These are phyloP conservation scores for Drosophila eohydei DNA, from an alignment of 2,888 invertebrate genomes.

Conservation along the genomic window DNA sequence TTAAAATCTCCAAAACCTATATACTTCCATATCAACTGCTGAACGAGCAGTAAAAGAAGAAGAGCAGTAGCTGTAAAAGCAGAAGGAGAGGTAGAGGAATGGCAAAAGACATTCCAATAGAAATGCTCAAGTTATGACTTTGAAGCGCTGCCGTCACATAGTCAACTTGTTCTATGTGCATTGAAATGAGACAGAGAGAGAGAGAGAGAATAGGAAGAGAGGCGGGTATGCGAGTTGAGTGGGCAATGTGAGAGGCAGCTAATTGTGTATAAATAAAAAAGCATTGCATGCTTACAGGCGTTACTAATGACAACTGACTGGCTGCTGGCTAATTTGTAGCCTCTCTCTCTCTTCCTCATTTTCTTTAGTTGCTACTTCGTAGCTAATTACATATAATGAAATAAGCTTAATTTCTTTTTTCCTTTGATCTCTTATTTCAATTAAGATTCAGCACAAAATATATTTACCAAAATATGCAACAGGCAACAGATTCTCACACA, in stretches of 20 bases:
- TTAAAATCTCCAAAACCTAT: not conserved
- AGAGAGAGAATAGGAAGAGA: not conserved
- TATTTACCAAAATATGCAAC: conserved; percentile 49
- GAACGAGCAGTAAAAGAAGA: not conserved
- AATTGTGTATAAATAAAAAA: conserved; percentile 21
- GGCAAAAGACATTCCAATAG: conserved; percentile 40
- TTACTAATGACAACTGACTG: conserved; percentile 32
- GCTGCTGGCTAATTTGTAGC: conserved; percentile 31
- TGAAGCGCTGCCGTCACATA: conserved; percentile 52
- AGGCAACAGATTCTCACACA: conserved; percentile 34
- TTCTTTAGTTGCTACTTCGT: not conserved
- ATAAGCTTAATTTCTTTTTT: conserved; percentile 41
- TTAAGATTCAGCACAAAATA: conserved; percentile 28
- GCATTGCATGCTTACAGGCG: conserved; percentile 37
- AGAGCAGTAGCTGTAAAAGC: not conserved
- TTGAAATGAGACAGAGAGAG: conserved; percentile 24
- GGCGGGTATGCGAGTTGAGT: not conserved
- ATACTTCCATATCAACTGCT: not conserved
- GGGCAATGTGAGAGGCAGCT: conserved; percentile 3
- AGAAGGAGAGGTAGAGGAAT: conserved; percentile 2
- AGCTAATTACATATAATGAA: conserved; percentile 66
- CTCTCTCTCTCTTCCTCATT: not conserved
- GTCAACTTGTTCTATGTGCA: conserved; percentile 32
- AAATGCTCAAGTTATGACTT: conserved; percentile 65
- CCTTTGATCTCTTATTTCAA: conserved; percentile 30